Percentiles rank a stretch among this genome's conserved stretches.
These are phyloP conservation scores for Vannuccia rotundouncinata DNA, from an alignment of 2,888 invertebrate genomes.

Conservation along the genomic window DNA sequence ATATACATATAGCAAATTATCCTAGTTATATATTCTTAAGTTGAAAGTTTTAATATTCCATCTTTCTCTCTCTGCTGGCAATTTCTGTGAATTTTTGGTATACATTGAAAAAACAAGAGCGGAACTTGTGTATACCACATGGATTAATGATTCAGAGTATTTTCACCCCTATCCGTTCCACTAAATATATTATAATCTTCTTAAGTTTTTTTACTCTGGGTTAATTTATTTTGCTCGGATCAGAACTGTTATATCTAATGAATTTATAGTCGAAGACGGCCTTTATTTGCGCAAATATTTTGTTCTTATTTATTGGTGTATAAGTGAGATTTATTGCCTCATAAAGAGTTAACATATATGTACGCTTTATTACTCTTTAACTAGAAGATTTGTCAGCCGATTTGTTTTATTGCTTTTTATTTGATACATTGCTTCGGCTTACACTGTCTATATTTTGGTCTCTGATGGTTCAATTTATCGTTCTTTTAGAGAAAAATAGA, in stretches of 20 bases:
- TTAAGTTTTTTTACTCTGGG: background rate
- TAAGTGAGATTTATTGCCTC: conserved; percentile 21
- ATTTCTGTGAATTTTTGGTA: too few species aligned
- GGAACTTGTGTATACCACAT: too few species aligned
- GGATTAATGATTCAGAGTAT: background rate
- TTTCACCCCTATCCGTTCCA: background rate
- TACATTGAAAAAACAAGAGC: too few species aligned
- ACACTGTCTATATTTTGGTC: background rate
- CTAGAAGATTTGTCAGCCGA: background rate
- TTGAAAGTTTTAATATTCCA: background rate
- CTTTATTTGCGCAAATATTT: background rate
- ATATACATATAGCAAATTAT: background rate
- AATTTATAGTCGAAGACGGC: too few species aligned
- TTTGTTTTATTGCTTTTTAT: background rate
- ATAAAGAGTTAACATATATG: background rate
- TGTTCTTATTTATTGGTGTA: conserved; percentile 1
- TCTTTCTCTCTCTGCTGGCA: background rate
- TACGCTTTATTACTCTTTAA: background rate
- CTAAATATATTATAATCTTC: background rate
- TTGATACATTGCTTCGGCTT: background rate
- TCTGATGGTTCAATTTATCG: too few species aligned
- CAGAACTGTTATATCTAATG: background rate
- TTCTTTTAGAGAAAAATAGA: too few species aligned
- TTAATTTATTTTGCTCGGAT: background rate
- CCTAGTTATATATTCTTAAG: background rate